Conservation (phyloP, 2,888 invertebrate species). For the Eledona agricola region DNA sequence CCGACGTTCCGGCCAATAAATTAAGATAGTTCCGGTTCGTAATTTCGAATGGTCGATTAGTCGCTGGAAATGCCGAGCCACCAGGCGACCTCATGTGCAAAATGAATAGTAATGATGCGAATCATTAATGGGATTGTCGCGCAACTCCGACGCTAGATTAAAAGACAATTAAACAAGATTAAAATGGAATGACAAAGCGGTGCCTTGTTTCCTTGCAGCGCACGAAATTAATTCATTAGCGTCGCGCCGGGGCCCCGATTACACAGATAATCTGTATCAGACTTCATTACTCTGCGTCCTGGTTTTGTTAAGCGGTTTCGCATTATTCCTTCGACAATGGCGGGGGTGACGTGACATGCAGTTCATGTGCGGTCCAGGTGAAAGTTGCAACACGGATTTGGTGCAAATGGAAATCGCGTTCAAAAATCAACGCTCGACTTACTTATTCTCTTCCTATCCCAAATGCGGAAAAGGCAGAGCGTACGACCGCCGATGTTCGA, state of each 20-base stretch:
- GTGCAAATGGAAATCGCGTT: too few species aligned
- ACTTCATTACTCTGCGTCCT: conserved; percentile 39
- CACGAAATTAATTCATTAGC: conserved; percentile 56
- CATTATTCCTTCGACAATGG: too few species aligned
- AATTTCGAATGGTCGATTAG: conserved; percentile 24
- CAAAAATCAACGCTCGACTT: too few species aligned
- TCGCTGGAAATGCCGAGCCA: conserved; percentile 7
- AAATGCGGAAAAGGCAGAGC: too few species aligned
- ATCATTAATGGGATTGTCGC: conserved; percentile 40
- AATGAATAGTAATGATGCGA: conserved; percentile 35
- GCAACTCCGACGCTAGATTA: conserved; percentile 45
- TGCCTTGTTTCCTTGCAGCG: conserved; percentile 50
- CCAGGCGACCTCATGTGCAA: conserved; percentile 22
- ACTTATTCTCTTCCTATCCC: too few species aligned
- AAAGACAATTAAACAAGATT: conserved; percentile 54
- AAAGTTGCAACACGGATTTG: too few species aligned
- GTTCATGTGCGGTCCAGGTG: too few species aligned
- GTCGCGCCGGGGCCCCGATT: conserved; percentile 45
- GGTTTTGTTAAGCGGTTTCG: conserved; percentile 34
- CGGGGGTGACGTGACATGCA: too few species aligned
- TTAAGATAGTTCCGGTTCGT: conserved; percentile 21
- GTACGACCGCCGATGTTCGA: too few species aligned
- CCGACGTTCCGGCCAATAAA: conserved; percentile 17
- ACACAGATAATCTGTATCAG: conserved; percentile 41
- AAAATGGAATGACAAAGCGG: conserved; percentile 53